Evolutionary conservation across 2,797 vertebrate genomes (phyloP).

Genomic region (Gymnocypris eckloni): DNA sequence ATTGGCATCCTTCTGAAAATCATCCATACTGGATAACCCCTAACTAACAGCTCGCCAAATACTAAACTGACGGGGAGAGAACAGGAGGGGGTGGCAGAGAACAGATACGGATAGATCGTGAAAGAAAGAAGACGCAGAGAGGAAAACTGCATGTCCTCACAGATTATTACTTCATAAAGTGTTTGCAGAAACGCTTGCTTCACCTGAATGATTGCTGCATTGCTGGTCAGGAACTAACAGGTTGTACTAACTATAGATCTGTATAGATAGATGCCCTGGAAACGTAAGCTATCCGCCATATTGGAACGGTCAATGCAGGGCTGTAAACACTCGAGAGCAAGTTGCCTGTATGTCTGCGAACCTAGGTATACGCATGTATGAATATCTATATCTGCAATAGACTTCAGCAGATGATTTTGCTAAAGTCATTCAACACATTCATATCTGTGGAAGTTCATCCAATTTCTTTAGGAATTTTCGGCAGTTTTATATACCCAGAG

Average conservation of each 20-base stretch:
- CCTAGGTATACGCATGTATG: too few species aligned
- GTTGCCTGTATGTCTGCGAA: too few species aligned
- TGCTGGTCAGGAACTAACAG: neutral
- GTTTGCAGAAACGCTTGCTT: neutral
- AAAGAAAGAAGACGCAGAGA: constrained; percentile 23
- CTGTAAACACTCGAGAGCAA: too few species aligned
- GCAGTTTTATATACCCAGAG: neutral
- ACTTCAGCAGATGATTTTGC: too few species aligned
- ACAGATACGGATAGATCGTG: constrained; percentile 18
- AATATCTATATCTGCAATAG: too few species aligned
- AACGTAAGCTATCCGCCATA: too few species aligned
- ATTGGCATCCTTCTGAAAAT: constrained; percentile 45
- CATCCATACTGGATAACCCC: constrained; percentile 42
- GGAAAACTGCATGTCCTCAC: constrained; percentile 1
- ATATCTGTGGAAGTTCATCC: neutral
- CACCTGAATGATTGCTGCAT: too few species aligned
- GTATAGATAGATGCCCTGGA: neutral
- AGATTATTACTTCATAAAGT: neutral
- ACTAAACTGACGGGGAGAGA: constrained; percentile 37
- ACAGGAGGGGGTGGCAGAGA: constrained; percentile 44
- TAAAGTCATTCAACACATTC: too few species aligned
- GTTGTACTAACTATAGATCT: neutral
- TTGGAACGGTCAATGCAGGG: too few species aligned
- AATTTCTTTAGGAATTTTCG: neutral
- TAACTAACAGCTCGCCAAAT: constrained; percentile 39